These are phyloP conservation scores for Pseudomyrmex gracilis DNA, from an alignment of 1,140 invertebrate genomes.

Conservation along the genomic window DNA sequence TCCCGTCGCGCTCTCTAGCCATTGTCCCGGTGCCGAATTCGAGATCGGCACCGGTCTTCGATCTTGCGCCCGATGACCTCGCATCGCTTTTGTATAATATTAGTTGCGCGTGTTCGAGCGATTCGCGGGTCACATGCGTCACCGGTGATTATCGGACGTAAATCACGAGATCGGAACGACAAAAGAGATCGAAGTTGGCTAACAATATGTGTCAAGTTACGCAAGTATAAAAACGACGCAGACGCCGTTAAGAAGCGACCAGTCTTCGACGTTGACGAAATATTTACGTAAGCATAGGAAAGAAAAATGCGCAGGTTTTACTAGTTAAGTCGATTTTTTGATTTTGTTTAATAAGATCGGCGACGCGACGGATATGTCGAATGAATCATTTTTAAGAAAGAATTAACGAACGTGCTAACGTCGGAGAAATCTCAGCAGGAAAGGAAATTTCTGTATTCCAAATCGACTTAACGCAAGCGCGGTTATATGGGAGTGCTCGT, in stretches of 20 bases:
- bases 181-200: background rate
- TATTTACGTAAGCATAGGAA: background rate
- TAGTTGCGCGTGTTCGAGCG: background rate
- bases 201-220: slow-evolving; percentile 10
- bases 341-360: slow-evolving; percentile 1
- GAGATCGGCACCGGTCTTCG: slow-evolving; percentile 57
- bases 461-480: slow-evolving; percentile 14
- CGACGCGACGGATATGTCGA: background rate
- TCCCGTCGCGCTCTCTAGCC: slow-evolving; percentile 59
- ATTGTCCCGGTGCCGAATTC: slow-evolving; percentile 73
- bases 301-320: background rate
- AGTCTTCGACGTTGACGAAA: background rate
- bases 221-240: background rate
- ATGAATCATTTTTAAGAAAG: slow-evolving; percentile 28
- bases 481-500: slow-evolving; percentile 4
- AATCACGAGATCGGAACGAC: slow-evolving; percentile 28
- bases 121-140: slow-evolving; percentile 45
- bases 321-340: background rate
- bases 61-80: slow-evolving; percentile 68
- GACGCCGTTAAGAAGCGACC: background rate
- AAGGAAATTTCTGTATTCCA: background rate
- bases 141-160: slow-evolving; percentile 9
- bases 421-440: background rate
- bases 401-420: slow-evolving; percentile 37
- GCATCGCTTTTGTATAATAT: slow-evolving; percentile 45